A percentile compares a stretch with the other conserved stretches of the same genome.
Evolutionary conservation across 1,140 invertebrate species (phyloP).

Genomic region (Globodera ellingtonae): DNA sequence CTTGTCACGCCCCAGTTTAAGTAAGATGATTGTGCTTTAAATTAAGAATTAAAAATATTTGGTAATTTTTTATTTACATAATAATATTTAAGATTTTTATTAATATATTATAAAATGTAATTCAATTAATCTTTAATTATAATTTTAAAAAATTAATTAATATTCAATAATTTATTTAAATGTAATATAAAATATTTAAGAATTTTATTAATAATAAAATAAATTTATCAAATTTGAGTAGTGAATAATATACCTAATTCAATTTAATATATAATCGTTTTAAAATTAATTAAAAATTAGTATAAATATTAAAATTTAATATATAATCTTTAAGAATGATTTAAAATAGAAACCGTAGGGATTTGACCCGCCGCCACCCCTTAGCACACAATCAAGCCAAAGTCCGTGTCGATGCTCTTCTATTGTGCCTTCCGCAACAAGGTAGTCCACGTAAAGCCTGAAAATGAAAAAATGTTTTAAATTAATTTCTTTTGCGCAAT

Average conservation of each 20-base stretch:
- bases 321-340: no score
- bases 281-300: no score
- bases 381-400: constrained; percentile 29
- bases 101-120: no score
- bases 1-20: constrained; percentile 2
- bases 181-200: no score
- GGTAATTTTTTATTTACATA: background rate
- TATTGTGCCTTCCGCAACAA: constrained; percentile 3
- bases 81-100: no score
- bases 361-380: constrained; percentile 8
- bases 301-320: no score
- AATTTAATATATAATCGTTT: no score
- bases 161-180: no score
- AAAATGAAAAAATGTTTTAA: background rate
- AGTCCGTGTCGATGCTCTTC: constrained; percentile 29
- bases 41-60: background rate
- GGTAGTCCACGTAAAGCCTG: constrained; percentile 23
- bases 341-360: background rate
- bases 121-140: no score
- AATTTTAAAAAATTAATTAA: no score
- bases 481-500: background rate
- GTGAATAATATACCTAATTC: no score
- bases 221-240: background rate
- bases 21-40: constrained; percentile 9
- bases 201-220: no score